phyloP scores from a whole-genome alignment of 1,140 invertebrate genomes.

The Triops longicaudatus region DNA sequence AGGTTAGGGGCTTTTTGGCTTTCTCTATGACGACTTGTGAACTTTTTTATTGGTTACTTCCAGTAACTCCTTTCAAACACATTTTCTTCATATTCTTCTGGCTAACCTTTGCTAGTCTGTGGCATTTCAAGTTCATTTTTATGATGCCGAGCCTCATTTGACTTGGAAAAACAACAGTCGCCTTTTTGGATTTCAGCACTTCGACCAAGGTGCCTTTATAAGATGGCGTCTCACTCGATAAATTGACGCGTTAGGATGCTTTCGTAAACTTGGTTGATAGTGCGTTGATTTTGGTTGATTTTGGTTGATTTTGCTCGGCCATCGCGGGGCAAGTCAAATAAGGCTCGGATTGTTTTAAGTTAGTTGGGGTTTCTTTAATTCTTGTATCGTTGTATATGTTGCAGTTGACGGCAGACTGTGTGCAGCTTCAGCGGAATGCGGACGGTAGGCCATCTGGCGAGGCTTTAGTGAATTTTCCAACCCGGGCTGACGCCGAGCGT shows the following conservation, averaged over 20 bases:
- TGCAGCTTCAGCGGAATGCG: constrained; percentile 46
- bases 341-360: background rate
- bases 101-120: too few relatives aligned
- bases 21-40: constrained; percentile 10
- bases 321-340: background rate
- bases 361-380: background rate
- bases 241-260: too few relatives aligned
- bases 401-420: constrained; percentile 47
- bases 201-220: too few relatives aligned
- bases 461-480: constrained; percentile 46
- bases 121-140: too few relatives aligned
- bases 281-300: too few relatives aligned
- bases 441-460: constrained; percentile 47
- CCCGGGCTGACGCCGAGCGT: constrained; percentile 49
- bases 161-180: too few relatives aligned
- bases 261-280: too few relatives aligned
- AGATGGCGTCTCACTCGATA: background rate
- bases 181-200: background rate
- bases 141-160: too few relatives aligned
- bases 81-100: too few relatives aligned
- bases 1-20: constrained; percentile 39
- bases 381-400: constrained; percentile 29
- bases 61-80: too few relatives aligned
- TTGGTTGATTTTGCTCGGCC: too few relatives aligned
- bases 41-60: background rate